Evolutionary conservation across 1,140 invertebrate genomes (phyloP).

Genomic region (Hirudo medicinalis): DNA sequence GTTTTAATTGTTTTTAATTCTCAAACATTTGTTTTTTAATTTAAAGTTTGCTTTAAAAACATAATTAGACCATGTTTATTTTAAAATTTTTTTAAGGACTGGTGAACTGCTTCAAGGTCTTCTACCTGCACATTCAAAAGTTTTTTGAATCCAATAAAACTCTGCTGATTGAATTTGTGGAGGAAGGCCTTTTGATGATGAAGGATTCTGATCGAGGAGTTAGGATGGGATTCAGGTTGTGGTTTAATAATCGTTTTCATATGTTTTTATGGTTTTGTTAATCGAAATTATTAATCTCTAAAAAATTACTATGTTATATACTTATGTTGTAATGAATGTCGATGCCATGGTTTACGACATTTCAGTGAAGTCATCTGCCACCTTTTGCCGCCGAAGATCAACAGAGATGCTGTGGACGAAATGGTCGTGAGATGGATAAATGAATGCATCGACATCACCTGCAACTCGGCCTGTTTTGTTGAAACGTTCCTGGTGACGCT

Average conservation of each 20-base stretch:
- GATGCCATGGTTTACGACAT: background rate
- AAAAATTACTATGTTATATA: background rate
- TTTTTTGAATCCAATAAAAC: background rate
- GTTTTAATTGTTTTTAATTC: too few relatives aligned
- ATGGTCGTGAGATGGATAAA: constrained; percentile 2
- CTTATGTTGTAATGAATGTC: background rate
- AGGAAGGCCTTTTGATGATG: constrained; percentile 1
- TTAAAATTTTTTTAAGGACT: constrained; percentile 1
- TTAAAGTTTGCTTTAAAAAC: too few relatives aligned
- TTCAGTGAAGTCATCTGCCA: background rate
- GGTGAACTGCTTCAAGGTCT: background rate
- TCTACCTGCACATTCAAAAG: background rate
- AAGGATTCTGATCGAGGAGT: background rate
- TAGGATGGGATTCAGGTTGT: background rate
- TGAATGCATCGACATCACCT: background rate
- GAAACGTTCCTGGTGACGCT: constrained; percentile 1
- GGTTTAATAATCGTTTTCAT: background rate
- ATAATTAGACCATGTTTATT: background rate
- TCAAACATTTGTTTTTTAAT: too few relatives aligned
- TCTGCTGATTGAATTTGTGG: too few relatives aligned
- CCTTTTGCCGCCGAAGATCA: background rate
- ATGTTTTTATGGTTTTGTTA: background rate
- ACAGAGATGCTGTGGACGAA: background rate
- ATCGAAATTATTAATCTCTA: background rate
- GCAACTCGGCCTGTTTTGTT: background rate